Conservation (phyloP, 2,113 vertebrate genomes). For the Vidua macroura region DNA sequence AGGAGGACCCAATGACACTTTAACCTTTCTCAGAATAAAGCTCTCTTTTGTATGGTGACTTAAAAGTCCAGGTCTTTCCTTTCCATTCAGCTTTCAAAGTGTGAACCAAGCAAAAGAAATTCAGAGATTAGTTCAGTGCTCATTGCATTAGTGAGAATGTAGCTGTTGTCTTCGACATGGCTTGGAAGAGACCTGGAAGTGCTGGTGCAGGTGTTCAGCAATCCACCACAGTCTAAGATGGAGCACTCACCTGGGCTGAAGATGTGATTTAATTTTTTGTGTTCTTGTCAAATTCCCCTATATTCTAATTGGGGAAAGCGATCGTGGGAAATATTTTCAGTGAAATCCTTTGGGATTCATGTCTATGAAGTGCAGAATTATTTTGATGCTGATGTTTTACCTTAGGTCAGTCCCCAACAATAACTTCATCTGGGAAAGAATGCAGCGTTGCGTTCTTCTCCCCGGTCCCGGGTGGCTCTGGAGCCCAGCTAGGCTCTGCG, state of each 20-base stretch:
- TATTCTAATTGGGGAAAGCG: background rate
- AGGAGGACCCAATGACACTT: background rate
- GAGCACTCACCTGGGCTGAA: background rate
- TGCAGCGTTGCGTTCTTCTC: too few species aligned
- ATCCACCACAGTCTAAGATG: background rate
- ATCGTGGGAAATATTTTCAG: background rate
- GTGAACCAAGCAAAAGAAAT: background rate
- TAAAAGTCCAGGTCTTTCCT: background rate
- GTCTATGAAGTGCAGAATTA: background rate
- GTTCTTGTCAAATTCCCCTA: background rate
- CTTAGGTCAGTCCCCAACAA: background rate
- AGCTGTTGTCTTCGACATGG: background rate
- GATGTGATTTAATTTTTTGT: background rate
- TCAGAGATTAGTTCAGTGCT: background rate
- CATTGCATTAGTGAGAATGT: accelerated
- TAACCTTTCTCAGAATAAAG: background rate
- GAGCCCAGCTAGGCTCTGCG: too few species aligned
- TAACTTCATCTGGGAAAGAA: background rate
- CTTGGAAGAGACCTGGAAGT: background rate
- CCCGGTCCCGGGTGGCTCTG: too few species aligned
- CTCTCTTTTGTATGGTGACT: background rate
- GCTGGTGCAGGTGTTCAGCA: background rate
- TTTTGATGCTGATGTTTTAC: background rate
- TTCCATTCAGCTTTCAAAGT: background rate
- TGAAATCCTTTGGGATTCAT: background rate